Base-by-base conservation (phyloP, 2,113 vertebrate species). In the Stigmatopora nigra region DNA sequence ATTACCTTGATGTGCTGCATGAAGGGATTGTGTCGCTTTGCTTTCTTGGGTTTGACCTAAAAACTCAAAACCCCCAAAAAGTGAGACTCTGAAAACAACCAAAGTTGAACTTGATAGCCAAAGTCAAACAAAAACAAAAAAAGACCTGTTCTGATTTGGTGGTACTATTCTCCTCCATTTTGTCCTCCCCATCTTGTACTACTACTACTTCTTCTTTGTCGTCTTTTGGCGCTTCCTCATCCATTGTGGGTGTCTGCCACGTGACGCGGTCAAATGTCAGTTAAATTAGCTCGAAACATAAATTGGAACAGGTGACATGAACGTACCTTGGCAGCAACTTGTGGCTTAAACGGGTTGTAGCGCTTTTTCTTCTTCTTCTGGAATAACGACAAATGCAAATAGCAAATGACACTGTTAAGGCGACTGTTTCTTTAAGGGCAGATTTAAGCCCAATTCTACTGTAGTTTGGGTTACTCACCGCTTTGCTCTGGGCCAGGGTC, bases 1-100 rank as follows among this genome's bases (percentile, higher is more conserved):
- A 4, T 73, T 78, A 87, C 85, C 85, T 88, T 88, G 49, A 77
- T 64, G 1, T 46, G 76, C 60, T 83, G 83, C 82, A 86, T 76
- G 81, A 88, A 88, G 4, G 85, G 85, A 65, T 87, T 88, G 35
- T 49, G 75, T 22, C 45, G 77, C 72, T 86, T 86, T 0, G 77
- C 71, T 61, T 74, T 87, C 67, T 68, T 84, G 64, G 78, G 70
- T 64, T 78, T 78, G 7, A 64, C 51, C 84, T 88, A 20, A 66
- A 82, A 63, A 64, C 3, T 66, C 57, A 56, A 62, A 61, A 15
- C 6, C 56, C 36, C 25, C 22, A 46, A 31, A 8, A 38, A 60
- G 11, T 5, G 5, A 53, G 51, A 19, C 15, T n/a, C 6, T 56
- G 45, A 57, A 16, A 10, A 22, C 4, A 16, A 10, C 13, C 4